Percentiles rank a stretch among this genome's conserved stretches.
Evolutionary conservation across 2,888 invertebrate species (phyloP).

Genomic region (Amphimallon solstitiale): DNA sequence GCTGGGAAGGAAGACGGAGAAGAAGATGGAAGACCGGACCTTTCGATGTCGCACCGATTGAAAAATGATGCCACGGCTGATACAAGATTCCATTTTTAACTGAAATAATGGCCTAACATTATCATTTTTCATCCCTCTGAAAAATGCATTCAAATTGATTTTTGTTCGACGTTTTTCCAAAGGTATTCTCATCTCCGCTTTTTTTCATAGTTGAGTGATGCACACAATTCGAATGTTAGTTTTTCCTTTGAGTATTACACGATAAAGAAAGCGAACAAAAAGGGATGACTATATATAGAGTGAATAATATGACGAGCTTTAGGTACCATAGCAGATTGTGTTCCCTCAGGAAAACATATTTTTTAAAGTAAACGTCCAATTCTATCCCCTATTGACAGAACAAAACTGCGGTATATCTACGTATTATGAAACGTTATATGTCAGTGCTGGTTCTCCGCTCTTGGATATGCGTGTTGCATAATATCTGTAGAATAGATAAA

Average conservation of each 20-base stretch:
- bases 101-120: conserved; percentile 34
- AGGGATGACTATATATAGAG: background rate
- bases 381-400: too few species aligned
- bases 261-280: conserved; percentile 3
- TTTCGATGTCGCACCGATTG: conserved; percentile 18
- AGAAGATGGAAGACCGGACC: conserved; percentile 9
- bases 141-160: conserved; percentile 34
- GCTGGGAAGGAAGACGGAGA: background rate
- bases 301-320: too few species aligned
- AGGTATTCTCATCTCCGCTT: conserved; percentile 10
- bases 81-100: conserved; percentile 35
- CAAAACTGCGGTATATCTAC: too few species aligned
- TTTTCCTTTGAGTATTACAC: conserved; percentile 5
- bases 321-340: too few species aligned
- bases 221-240: conserved; percentile 1
- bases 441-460: too few species aligned
- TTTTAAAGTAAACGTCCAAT: too few species aligned
- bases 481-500: too few species aligned
- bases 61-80: conserved; percentile 36
- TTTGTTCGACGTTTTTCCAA: conserved; percentile 16
- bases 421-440: too few species aligned
- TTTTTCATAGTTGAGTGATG: conserved; percentile 8
- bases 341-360: too few species aligned
- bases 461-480: too few species aligned
- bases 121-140: conserved; percentile 35